Conservation (phyloP, 2,113 vertebrate genomes). For the Muscicapa adusta region DNA sequence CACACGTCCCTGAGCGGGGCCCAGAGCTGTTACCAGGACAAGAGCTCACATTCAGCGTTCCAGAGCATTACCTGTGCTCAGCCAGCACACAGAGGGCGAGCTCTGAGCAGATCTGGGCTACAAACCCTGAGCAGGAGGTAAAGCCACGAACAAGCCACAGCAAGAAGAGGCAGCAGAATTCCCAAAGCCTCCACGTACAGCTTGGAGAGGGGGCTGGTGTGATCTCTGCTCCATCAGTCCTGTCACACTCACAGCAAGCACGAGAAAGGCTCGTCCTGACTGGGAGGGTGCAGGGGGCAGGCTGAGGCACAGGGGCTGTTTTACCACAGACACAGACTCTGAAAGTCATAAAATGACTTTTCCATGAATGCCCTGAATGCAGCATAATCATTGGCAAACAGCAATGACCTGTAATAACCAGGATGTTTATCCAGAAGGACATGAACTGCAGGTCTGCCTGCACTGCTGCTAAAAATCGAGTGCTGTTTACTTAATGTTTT, state of each 20-base stretch:
- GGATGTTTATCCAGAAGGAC: conserved; percentile 37
- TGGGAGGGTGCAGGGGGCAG: not conserved
- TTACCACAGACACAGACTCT: not conserved
- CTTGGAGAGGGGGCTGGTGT: not conserved
- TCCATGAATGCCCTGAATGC: not conserved
- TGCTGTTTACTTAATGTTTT: not conserved
- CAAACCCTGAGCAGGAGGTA: not conserved
- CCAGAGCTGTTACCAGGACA: not conserved
- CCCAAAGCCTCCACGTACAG: not conserved
- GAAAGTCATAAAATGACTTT: not conserved
- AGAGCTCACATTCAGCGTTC: rapidly evolving
- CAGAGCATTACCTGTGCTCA: not conserved
- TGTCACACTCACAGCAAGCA: not conserved
- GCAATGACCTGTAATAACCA: not conserved
- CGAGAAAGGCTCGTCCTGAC: rapidly evolving
- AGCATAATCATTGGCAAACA: not conserved
- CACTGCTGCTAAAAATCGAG: not conserved
- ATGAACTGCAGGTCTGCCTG: not conserved
- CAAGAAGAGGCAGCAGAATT: conserved; percentile 19
- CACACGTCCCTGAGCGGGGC: rapidly evolving
- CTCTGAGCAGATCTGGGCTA: not conserved
- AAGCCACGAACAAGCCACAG: conserved; percentile 14
- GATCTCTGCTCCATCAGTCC: not conserved
- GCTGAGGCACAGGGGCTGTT: not conserved
- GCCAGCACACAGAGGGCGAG: not conserved